Evolutionary conservation across 1,140 invertebrate genomes (phyloP).

Genomic region (Steinernema feltiae): DNA sequence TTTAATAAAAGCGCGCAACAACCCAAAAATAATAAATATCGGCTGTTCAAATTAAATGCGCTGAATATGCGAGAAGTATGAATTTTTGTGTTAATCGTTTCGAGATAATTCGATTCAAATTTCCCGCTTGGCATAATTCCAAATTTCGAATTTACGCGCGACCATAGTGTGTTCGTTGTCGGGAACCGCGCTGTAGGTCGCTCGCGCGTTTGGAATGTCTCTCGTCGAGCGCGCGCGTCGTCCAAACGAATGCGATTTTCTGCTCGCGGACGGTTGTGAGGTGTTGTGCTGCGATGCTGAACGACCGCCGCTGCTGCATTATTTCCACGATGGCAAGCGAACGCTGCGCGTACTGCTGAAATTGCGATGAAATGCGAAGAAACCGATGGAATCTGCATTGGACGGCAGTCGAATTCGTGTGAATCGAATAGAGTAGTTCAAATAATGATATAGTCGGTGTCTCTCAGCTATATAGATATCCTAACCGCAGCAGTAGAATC

Average conservation of each 20-base stretch:
- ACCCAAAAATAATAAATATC: no score
- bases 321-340: not conserved
- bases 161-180: not conserved
- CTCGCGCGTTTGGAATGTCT: not conserved
- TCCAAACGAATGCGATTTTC: not conserved
- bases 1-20: not conserved
- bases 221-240: not conserved
- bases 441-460: not conserved
- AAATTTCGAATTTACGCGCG: not conserved
- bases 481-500: not conserved
- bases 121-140: not conserved
- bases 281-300: not conserved
- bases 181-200: not conserved
- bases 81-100: no score
- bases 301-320: constrained; percentile 4
- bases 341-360: not conserved
- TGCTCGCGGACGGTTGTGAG: not conserved
- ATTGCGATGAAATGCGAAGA: not conserved
- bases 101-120: not conserved
- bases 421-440: not conserved
- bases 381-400: not conserved
- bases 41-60: no score
- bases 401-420: not conserved
- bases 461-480: not conserved
- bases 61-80: no score